These are phyloP conservation scores for Misgurnus mizolepis DNA, from an alignment of 2,113 vertebrate genomes.

Conservation along the genomic window DNA sequence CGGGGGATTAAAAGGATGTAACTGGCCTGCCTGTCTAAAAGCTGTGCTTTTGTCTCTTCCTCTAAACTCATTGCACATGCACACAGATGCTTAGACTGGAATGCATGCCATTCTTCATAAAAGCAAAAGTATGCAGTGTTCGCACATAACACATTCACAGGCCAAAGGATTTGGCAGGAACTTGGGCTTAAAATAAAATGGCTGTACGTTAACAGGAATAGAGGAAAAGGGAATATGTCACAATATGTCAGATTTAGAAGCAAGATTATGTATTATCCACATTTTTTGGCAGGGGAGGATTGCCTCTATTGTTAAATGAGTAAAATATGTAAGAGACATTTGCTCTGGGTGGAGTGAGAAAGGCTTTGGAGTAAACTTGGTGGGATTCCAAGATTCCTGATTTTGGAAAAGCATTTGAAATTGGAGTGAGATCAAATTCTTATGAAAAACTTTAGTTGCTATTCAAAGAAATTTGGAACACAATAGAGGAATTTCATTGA, in stretches of 20 bases:
- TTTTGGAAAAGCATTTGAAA: no score
- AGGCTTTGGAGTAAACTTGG: conserved; percentile 3
- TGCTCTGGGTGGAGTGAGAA: background rate
- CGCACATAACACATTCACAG: background rate
- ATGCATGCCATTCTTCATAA: conserved; percentile 27
- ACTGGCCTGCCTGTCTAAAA: conserved; percentile 58
- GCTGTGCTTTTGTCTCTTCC: conserved; percentile 59
- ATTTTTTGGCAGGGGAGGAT: background rate
- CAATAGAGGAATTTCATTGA: no score
- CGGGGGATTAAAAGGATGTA: conserved; percentile 53
- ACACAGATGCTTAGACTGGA: conserved; percentile 3
- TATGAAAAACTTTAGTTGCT: no score
- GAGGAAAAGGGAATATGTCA: background rate
- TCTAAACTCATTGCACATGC: background rate
- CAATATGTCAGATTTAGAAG: background rate
- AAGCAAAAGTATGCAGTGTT: conserved; percentile 7
- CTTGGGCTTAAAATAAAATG: background rate
- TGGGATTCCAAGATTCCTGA: background rate
- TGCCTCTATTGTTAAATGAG: background rate
- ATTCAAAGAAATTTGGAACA: no score
- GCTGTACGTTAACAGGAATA: background rate
- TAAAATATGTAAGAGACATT: background rate
- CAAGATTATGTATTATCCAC: background rate
- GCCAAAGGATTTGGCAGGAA: background rate
- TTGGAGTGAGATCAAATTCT: no score